Percentiles rank a stretch among this genome's conserved stretches.
Conservation (phyloP, 2,888 invertebrate genomes). For the Thelaira solivaga region DNA sequence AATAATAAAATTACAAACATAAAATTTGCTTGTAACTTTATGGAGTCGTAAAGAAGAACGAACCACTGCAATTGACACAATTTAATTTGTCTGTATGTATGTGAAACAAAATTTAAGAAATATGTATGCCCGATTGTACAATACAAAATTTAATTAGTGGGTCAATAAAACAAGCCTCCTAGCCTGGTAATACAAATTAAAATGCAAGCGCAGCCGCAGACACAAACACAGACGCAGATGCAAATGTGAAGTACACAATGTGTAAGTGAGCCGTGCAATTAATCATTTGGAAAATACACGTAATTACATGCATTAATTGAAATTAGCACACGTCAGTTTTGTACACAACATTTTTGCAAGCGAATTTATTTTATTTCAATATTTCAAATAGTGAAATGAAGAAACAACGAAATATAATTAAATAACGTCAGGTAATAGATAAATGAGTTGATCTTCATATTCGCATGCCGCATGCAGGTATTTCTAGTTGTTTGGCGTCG, state of each 20-base stretch:
- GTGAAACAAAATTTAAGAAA: not conserved
- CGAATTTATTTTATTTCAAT: too few relatives aligned
- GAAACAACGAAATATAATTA: too few relatives aligned
- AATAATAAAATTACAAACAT: not conserved
- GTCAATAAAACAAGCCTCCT: slow-evolving; percentile 32
- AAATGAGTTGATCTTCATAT: too few relatives aligned
- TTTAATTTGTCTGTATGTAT: slow-evolving; percentile 16
- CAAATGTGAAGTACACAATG: slow-evolving; percentile 38
- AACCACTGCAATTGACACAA: slow-evolving; percentile 44
- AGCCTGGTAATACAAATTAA: not conserved
- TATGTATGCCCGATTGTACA: too few relatives aligned
- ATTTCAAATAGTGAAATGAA: too few relatives aligned
- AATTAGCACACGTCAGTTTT: not conserved
- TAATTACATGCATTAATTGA: not conserved
- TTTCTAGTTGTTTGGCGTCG: too few relatives aligned
- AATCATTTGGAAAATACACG: slow-evolving; percentile 32
- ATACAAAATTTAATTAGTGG: slow-evolving; percentile 39
- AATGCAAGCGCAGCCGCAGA: not conserved
- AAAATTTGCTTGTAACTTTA: slow-evolving; percentile 6
- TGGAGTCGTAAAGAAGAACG: slow-evolving; percentile 9
- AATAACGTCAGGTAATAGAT: too few relatives aligned
- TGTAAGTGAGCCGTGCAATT: too few relatives aligned
- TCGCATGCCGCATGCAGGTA: too few relatives aligned
- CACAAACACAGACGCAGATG: slow-evolving; percentile 10
- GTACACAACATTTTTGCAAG: too few relatives aligned